phyloP scores from a whole-genome alignment of 2,113 vertebrate genomes.

The Albula goreensis region DNA sequence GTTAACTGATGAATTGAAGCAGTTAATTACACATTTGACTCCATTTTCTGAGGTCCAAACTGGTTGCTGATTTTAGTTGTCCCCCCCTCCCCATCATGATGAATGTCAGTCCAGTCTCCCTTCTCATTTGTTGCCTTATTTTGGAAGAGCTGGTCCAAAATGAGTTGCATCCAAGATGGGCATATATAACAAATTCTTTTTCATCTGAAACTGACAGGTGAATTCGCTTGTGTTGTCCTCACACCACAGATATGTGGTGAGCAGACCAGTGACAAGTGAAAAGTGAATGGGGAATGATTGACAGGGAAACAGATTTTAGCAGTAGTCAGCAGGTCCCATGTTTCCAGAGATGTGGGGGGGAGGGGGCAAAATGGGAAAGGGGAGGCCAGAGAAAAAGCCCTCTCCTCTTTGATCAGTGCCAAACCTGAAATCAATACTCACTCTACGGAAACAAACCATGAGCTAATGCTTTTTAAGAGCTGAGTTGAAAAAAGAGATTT shows the following conservation, averaged over 20 bases:
- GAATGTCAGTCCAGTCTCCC: too few species aligned
- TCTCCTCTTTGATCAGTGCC: slow-evolving; percentile 32
- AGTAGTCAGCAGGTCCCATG: slow-evolving; percentile 1
- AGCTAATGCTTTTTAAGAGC: slow-evolving; percentile 33
- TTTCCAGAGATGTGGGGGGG: background rate
- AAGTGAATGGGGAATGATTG: slow-evolving; percentile 30
- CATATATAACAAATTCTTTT: too few species aligned
- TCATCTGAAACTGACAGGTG: background rate
- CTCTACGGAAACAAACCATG: slow-evolving; percentile 29
- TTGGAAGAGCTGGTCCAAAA: too few species aligned
- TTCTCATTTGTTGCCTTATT: too few species aligned
- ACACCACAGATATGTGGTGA: slow-evolving; percentile 45
- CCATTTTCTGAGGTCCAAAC: too few species aligned
- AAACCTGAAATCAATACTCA: slow-evolving; percentile 44
- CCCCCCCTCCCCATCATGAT: too few species aligned
- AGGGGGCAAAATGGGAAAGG: slow-evolving; percentile 22
- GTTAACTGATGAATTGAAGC: too few species aligned
- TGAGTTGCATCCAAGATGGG: too few species aligned
- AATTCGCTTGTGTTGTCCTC: slow-evolving; percentile 13
- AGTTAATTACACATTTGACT: too few species aligned
- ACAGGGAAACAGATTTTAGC: background rate
- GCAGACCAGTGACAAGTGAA: background rate
- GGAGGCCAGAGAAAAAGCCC: slow-evolving; percentile 21
- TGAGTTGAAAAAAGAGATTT: slow-evolving; percentile 12
- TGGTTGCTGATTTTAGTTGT: too few species aligned